Base-by-base conservation (phyloP, 1,140 invertebrate species). In the Drosophila nebulosa region DNA sequence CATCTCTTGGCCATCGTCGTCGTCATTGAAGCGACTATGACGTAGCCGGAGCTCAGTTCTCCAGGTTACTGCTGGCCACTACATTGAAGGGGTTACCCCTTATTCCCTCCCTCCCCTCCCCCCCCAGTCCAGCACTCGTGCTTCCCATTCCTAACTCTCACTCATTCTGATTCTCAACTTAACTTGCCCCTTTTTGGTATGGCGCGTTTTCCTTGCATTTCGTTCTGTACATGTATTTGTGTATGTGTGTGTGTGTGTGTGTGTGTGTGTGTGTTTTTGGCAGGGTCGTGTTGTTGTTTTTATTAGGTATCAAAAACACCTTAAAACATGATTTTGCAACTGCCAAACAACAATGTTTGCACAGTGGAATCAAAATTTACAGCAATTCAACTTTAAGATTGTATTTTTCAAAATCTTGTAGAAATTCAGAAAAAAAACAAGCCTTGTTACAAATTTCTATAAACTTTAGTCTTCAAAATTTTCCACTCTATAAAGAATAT, bases 271-370 rank as follows among this genome's bases (percentile, higher is more conserved):
- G 60, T 46, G 36, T 22, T 62, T 42, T 22, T 62, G 53, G 53
- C 72, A 27, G 35, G 14, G 55, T 42, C 57, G 81, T 74, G 83
- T 86, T 86, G 81, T 86, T 86, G 83, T 86, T 88, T 86, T 88
- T 88, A 88, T 88, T 88, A 88, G 83, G 83, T 88, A 88, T 88
- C 83, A 88, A 88, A 88, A 88, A 88, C 84, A 88, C 83, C 83
- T 88, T 79, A 83, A 88, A 88, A 88, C 83, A 88, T 88, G 84
- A 88, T 88, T 88, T 88, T 83, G 83, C 83, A 88, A 88, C 83
- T 72, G 79, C 79, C 72, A 74, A 65, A 83, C 52, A 61, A 70
- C 66, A 51, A 21, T 36, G 66, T 64, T 50, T 27, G 78, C 52
- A 85, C 81, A 86, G 67, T 86, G 81, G 74, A 51, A 52, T 50